Conservation (phyloP, 2,888 invertebrate genomes). For the Ganaspis brasiliensis region DNA sequence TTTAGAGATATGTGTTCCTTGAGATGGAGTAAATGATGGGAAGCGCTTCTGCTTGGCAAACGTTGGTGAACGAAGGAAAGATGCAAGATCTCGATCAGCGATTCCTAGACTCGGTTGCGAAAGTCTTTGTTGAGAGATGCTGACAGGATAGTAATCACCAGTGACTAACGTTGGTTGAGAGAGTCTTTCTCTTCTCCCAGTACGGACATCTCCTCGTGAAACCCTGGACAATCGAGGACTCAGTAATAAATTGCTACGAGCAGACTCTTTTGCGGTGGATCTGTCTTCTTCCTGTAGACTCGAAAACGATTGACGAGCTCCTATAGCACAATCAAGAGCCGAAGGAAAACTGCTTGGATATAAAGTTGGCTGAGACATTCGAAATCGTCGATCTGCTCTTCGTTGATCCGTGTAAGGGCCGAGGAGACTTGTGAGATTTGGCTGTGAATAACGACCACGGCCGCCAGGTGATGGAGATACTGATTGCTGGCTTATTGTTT, state of each 20-base stretch:
- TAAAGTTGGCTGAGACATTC: constrained; percentile 76
- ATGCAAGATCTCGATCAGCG: constrained; percentile 57
- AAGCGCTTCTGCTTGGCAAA: constrained; percentile 71
- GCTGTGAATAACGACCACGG: constrained; percentile 76
- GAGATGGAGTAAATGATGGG: constrained; percentile 49
- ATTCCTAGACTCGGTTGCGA: constrained; percentile 75
- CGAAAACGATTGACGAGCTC: constrained; percentile 71
- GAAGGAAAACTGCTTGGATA: constrained; percentile 70
- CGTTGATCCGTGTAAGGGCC: constrained; percentile 71
- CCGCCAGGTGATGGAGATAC: constrained; percentile 72
- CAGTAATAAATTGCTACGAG: constrained; percentile 44
- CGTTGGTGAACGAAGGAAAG: constrained; percentile 64
- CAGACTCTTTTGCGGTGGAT: constrained; percentile 26
- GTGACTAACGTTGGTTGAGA: constrained; percentile 76
- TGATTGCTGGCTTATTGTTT: constrained; percentile 59
- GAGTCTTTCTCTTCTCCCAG: constrained; percentile 70
- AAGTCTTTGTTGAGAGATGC: constrained; percentile 72
- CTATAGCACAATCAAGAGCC: constrained; percentile 58
- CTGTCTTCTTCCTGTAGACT: constrained; percentile 67
- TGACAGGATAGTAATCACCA: constrained; percentile 73
- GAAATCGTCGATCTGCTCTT: constrained; percentile 70
- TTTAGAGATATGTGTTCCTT: constrained; percentile 60
- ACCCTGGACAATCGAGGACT: constrained; percentile 53
- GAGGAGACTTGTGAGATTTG: constrained; percentile 74
- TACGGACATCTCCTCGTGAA: constrained; percentile 45